Conservation (phyloP, 2,113 vertebrate species). For the Ctenodactylus gundi region DNA sequence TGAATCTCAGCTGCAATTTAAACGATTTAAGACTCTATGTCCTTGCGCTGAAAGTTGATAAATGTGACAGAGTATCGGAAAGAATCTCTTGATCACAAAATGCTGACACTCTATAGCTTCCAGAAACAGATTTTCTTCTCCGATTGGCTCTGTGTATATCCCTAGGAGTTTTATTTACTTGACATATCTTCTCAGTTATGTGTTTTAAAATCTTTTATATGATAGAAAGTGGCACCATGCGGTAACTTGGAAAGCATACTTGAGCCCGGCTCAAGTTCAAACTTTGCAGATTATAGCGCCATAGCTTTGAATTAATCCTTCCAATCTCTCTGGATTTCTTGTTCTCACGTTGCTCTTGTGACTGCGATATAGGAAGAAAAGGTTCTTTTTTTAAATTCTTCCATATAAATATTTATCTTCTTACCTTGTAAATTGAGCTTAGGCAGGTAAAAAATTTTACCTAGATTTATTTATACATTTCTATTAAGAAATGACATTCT, state of each 20-base stretch:
- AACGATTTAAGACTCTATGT: background rate
- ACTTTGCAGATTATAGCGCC: background rate
- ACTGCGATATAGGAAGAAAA: background rate
- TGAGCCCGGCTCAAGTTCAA: background rate
- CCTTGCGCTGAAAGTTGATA: constrained; percentile 2
- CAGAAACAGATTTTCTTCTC: background rate
- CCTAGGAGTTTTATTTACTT: background rate
- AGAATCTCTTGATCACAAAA: background rate
- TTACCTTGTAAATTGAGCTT: background rate
- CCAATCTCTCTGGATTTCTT: background rate
- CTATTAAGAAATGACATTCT: constrained; percentile 1
- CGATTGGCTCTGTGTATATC: background rate
- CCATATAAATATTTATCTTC: background rate
- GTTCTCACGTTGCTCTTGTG: background rate
- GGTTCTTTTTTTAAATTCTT: background rate
- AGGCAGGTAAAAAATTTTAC: constrained; percentile 5
- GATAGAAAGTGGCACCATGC: background rate
- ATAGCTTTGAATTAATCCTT: background rate
- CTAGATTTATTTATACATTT: background rate
- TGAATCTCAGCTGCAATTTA: constrained; percentile 42
- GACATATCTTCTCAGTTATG: background rate
- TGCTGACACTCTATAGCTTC: background rate
- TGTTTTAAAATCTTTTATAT: background rate
- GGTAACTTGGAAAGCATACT: background rate
- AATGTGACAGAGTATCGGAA: background rate